Evolutionary conservation across 1,140 invertebrate genomes (phyloP).

Genomic region (Oncopodura yosiiana): DNA sequence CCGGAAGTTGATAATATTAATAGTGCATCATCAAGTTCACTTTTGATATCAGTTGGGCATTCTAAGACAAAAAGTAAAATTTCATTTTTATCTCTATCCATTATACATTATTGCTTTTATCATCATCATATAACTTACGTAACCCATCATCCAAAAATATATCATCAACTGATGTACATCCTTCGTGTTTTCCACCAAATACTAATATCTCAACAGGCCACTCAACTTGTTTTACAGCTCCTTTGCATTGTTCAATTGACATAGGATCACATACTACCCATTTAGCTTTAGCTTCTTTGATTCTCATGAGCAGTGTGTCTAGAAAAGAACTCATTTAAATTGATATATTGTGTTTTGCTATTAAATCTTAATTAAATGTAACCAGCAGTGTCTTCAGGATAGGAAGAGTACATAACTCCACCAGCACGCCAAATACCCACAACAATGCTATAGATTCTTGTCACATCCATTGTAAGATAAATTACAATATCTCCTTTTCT

Average conservation of each 20-base stretch:
- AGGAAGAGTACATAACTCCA: constrained; percentile 28
- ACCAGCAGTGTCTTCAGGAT: constrained; percentile 33
- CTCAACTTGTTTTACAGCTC: constrained; percentile 6
- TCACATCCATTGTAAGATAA: constrained; percentile 30
- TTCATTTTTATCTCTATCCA: too few relatives aligned
- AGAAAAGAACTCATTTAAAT: neutral
- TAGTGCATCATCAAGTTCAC: constrained; percentile 21
- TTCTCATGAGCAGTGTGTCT: constrained; percentile 25
- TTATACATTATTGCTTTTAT: neutral
- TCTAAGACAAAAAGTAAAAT: too few relatives aligned
- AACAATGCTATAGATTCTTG: constrained; percentile 24
- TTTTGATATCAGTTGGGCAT: constrained; percentile 8
- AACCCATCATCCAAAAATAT: constrained; percentile 24
- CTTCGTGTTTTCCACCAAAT: constrained; percentile 14
- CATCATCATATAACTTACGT: constrained; percentile 1
- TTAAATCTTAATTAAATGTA: neutral
- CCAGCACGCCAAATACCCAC: constrained; percentile 30
- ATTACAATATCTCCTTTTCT: constrained; percentile 32
- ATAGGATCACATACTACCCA: constrained; percentile 29
- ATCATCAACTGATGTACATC: constrained; percentile 10
- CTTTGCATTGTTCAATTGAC: constrained; percentile 15
- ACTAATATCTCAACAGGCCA: constrained; percentile 30
- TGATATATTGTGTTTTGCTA: neutral
- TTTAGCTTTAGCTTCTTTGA: constrained; percentile 19
- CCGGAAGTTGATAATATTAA: constrained; percentile 31